phyloP scores from a whole-genome alignment of 2,113 vertebrate genomes.

The Irena cyanogastra region DNA sequence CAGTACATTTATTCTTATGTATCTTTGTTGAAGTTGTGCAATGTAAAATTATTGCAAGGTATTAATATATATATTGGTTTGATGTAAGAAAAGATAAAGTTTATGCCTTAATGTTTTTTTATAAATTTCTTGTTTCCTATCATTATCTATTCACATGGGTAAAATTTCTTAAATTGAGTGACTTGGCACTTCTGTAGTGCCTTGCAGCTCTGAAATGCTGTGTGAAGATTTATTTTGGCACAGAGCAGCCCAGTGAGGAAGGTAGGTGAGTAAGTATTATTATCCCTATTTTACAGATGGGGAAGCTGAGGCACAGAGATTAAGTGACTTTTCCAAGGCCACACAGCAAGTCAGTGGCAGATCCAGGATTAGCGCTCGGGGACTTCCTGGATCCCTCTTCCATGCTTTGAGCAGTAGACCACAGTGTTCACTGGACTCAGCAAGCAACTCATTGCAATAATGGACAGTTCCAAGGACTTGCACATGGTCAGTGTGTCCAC shows the following conservation, averaged over 20 bases:
- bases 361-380: neutral
- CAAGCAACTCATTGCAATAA: conserved; percentile 45
- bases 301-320: conserved; percentile 53
- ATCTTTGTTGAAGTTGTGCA: neutral
- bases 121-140: neutral
- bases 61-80: neutral
- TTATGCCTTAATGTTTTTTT: neutral
- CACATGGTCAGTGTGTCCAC: conserved; percentile 53
- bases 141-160: neutral
- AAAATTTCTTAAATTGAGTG: neutral
- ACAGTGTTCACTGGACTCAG: conserved; percentile 36
- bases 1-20: neutral
- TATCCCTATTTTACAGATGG: conserved; percentile 60
- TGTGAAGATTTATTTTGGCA: neutral
- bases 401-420: conserved; percentile 42
- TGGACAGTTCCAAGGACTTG: conserved; percentile 44
- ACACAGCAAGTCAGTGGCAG: conserved; percentile 37
- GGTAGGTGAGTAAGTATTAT: conserved; percentile 33
- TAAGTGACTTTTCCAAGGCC: conserved; percentile 57
- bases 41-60: neutral
- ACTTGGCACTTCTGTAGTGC: neutral
- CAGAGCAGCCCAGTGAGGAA: neutral
- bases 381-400: conserved; percentile 14
- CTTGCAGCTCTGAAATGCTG: neutral
- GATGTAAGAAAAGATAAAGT: neutral